Evolutionary conservation across 2,113 vertebrate species (phyloP).

Genomic region (Dendropsophus ebraccatus): DNA sequence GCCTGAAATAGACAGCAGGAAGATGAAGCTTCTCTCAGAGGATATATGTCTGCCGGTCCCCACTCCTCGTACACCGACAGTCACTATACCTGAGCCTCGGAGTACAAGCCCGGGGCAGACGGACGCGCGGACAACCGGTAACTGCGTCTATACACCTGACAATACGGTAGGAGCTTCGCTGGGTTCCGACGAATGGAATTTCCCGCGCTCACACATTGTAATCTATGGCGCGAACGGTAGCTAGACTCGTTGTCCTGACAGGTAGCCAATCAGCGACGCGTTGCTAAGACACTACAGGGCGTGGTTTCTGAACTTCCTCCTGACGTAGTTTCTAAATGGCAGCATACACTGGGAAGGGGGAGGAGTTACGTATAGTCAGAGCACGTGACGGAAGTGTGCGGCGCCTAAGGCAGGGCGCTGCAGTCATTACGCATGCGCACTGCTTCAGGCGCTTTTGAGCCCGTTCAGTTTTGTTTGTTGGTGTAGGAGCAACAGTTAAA

Average conservation of each 20-base stretch:
- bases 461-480: too few species aligned
- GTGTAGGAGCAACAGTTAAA: too few species aligned
- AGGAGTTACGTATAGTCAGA: too few species aligned
- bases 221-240: background rate
- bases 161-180: background rate
- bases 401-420: too few species aligned
- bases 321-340: background rate
- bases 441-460: too few species aligned
- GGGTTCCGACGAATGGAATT: conserved; percentile 21
- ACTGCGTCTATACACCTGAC: background rate
- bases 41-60: too few species aligned
- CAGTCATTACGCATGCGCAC: too few species aligned
- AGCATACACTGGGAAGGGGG: background rate
- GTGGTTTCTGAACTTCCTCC: background rate
- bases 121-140: background rate
- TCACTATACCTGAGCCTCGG: too few species aligned
- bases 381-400: too few species aligned
- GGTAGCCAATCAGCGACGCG: conserved; percentile 30
- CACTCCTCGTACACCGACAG: too few species aligned
- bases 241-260: background rate
- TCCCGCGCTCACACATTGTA: conserved; percentile 21
- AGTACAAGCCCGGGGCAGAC: background rate
- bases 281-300: background rate
- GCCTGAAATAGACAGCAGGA: background rate
- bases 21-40: too few species aligned